Evolutionary conservation across 37 sponge, comb jelly and placozoan genomes (phyloP), one percentile per base, ranked within the genome.

Genomic region (Halisarca cf. caerulea): DNA sequence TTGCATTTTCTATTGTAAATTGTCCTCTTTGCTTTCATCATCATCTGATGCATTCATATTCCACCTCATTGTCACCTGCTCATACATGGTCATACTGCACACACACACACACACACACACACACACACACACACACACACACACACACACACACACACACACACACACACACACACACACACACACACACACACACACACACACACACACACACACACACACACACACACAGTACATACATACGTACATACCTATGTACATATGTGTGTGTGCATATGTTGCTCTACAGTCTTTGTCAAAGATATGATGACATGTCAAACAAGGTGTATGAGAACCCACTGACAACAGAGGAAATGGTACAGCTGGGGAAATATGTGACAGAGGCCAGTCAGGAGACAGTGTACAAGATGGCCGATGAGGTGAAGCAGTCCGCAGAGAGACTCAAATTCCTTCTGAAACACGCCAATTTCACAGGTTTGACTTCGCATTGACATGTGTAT

Each of bases 401-500:
- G 5, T 89, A 84, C 59, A 59, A 43, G 43, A 42, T 92, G 84
- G 82, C 88, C 62, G 85, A 85, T 33, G 93, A 98, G 64, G 90
- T 94, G 41, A 82, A 85, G 58, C 72, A 89, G 45, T 91, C 96
- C 8, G 92, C 86, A 37, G 88, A 89, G 72, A 88, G 96, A 35
- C 92, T 98, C 15, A 72, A 80, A 61, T 95, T 95, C 57, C 86
- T 98, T 23, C 89, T 98, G 79, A 94, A 98, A 61, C 88, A 92
- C 85, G 95, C 92, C n/a, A 42, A 78, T 21, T 72, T 97, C 28
- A 37, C 85, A 74, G 91, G 91, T 88, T 32, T 0, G 81, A 68
- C 69, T n/a, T n/a, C n/a, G n/a, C n/a, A n/a, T n/a, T n/a, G n/a
- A n/a, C n/a, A n/a, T n/a, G n/a, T n/a, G n/a, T n/a, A n/a, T n/a